Conservation (phyloP, 2,888 invertebrate species). For the Phlogophora meticulosa region DNA sequence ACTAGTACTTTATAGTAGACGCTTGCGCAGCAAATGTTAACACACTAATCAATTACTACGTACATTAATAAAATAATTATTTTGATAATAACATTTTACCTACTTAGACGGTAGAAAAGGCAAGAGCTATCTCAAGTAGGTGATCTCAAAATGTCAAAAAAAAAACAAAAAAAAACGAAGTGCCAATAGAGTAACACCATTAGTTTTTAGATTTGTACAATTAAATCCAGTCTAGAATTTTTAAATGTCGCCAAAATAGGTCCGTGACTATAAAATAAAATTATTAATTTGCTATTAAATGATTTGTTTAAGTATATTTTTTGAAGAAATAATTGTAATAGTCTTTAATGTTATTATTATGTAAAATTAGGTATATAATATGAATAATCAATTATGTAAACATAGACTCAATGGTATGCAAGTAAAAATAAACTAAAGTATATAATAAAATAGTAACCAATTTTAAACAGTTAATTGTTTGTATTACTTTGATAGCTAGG, state of each 20-base stretch:
- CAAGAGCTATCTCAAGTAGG: constrained; percentile 10
- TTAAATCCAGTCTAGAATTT: constrained; percentile 33
- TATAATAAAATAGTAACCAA: background rate
- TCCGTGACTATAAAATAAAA: constrained; percentile 24
- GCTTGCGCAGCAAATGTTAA: background rate
- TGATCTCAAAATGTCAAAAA: constrained; percentile 39
- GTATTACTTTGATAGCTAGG: background rate
- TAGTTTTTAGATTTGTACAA: constrained; percentile 65
- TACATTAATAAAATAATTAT: constrained; percentile 9
- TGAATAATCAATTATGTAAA: constrained; percentile 38
- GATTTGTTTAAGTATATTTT: constrained; percentile 8
- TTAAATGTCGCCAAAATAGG: constrained; percentile 54
- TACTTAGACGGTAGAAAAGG: background rate
- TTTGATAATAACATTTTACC: constrained; percentile 14
- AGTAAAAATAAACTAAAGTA: constrained; percentile 8
- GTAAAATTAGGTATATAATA: constrained; percentile 35
- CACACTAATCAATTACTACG: constrained; percentile 2
- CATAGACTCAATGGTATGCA: constrained; percentile 6
- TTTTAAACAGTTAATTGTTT: background rate
- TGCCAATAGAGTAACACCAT: constrained; percentile 85
- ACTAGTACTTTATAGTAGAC: background rate
- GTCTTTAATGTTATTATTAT: constrained; percentile 24
- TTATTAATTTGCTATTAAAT: constrained; percentile 30
- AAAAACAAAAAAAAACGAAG: constrained; percentile 70
- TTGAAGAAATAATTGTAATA: constrained; percentile 1